Conservation (phyloP, 92 coral and sea anemone species). For the Siderastrea radians region DNA sequence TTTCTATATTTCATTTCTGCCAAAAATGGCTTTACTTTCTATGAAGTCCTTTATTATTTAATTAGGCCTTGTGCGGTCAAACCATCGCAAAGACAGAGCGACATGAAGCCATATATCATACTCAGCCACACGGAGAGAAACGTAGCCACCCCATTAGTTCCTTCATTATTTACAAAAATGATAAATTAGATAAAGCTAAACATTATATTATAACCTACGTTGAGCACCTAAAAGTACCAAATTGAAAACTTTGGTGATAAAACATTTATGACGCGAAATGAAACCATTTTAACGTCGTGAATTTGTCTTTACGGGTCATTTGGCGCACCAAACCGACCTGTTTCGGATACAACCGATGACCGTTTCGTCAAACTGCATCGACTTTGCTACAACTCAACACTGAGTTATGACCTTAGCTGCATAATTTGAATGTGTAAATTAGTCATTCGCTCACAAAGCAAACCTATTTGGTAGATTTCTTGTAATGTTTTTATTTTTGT, state of each 20-base stretch:
- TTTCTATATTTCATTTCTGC: background rate
- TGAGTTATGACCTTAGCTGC: slow-evolving; percentile 8
- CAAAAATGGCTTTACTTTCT: background rate
- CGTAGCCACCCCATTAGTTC: slow-evolving; percentile 52
- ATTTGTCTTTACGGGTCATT: background rate
- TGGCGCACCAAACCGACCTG: background rate
- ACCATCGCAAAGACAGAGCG: slow-evolving; percentile 6
- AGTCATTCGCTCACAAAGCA: slow-evolving; percentile 70
- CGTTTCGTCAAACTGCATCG: slow-evolving; percentile 5
- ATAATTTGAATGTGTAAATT: slow-evolving; percentile 51
- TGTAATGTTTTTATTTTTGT: slow-evolving; percentile 78
- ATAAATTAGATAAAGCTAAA: slow-evolving; percentile 78
- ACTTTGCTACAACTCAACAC: slow-evolving; percentile 12
- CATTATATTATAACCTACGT: slow-evolving; percentile 80
- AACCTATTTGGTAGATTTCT: slow-evolving; percentile 75
- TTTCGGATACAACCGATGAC: too few species aligned
- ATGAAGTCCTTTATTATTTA: background rate
- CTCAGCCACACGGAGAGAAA: slow-evolving; percentile 10
- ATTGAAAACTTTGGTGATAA: slow-evolving; percentile 87
- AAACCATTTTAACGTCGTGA: background rate
- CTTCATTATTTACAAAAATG: slow-evolving; percentile 64
- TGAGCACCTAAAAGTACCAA: slow-evolving; percentile 76
- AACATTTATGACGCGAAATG: slow-evolving; percentile 69
- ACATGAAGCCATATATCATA: slow-evolving; percentile 15
- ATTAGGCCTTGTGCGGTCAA: slow-evolving; percentile 39